Percentiles rank a stretch among this genome's conserved stretches.
These are phyloP conservation scores for Aradus depressus DNA, from an alignment of 2,888 invertebrate species.

Conservation along the genomic window DNA sequence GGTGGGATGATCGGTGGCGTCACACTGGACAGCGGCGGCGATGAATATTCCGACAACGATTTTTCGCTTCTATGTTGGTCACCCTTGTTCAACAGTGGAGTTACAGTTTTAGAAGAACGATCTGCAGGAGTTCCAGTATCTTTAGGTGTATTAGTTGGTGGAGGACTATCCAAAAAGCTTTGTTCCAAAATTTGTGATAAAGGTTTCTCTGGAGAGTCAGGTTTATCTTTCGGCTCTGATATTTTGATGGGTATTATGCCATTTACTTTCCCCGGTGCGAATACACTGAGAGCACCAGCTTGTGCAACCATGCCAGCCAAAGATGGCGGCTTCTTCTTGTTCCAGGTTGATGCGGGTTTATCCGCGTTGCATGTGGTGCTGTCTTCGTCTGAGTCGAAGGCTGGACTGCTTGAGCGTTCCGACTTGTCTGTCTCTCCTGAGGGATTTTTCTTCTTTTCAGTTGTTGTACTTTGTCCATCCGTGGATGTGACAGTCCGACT, in stretches of 20 bases:
- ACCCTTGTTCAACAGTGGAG: slow-evolving; percentile 36
- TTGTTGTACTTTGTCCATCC: slow-evolving; percentile 34
- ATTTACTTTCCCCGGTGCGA: slow-evolving; percentile 35
- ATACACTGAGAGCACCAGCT: slow-evolving; percentile 45
- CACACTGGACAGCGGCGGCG: slow-evolving; percentile 27
- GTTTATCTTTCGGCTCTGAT: slow-evolving; percentile 29
- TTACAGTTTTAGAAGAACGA: slow-evolving; percentile 37
- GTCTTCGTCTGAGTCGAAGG: slow-evolving; percentile 92
- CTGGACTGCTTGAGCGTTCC: slow-evolving; percentile 81
- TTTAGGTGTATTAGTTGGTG: slow-evolving; percentile 5
- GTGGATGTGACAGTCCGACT: slow-evolving; percentile 36
- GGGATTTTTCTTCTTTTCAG: slow-evolving; percentile 36
- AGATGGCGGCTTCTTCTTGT: slow-evolving; percentile 45
- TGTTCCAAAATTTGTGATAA: slow-evolving; percentile 22
- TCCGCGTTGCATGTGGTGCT: slow-evolving; percentile 31
- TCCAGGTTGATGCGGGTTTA: slow-evolving; percentile 23
- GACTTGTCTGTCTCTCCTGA: slow-evolving; percentile 51
- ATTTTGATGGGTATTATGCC: slow-evolving; percentile 36
- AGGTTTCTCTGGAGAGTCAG: slow-evolving; percentile 30
- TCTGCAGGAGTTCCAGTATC: slow-evolving; percentile 27
- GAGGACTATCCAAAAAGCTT: slow-evolving; percentile 13
- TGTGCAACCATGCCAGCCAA: slow-evolving; percentile 58
- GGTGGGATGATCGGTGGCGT: slow-evolving; percentile 56
- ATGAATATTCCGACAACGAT: slow-evolving; percentile 29
- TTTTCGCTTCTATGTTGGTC: slow-evolving; percentile 24